Evolutionary conservation across 2,888 invertebrate genomes (phyloP).

Genomic region (Selenia dentaria): DNA sequence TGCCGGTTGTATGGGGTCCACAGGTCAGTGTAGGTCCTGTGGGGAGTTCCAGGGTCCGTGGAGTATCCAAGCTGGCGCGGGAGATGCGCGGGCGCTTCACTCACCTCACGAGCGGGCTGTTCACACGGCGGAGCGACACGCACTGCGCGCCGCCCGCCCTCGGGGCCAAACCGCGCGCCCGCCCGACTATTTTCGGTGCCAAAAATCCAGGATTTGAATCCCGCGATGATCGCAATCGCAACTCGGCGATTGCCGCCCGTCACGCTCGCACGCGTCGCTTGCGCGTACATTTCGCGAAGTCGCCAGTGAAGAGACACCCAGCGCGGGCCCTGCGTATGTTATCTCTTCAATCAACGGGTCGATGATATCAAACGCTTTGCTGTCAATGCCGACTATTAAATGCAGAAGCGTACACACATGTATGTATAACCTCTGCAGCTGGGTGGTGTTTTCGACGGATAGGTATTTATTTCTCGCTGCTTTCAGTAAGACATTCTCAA

Average conservation of each 20-base stretch:
- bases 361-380: conserved; percentile 30
- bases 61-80: conserved; percentile 62
- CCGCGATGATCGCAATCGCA: conserved; percentile 57
- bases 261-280: conserved; percentile 61
- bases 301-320: conserved; percentile 32
- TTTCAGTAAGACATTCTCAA: conserved; percentile 24
- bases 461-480: too few species aligned
- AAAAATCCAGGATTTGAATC: conserved; percentile 80
- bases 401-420: conserved; percentile 10
- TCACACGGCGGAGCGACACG: conserved; percentile 84
- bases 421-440: conserved; percentile 5
- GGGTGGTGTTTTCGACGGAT: too few species aligned
- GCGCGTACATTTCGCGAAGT: conserved; percentile 23
- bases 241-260: conserved; percentile 51
- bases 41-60: conserved; percentile 32
- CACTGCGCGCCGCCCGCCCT: conserved; percentile 77
- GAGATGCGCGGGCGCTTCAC: conserved; percentile 49
- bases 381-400: conserved; percentile 28
- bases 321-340: conserved; percentile 39
- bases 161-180: conserved; percentile 66
- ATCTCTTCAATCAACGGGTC: conserved; percentile 33
- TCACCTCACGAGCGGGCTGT: conserved; percentile 82
- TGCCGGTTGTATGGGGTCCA: background rate
- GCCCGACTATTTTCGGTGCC: conserved; percentile 83
- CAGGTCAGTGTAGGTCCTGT: conserved; percentile 32